Conservation (phyloP, 2,888 invertebrate species). For the Hydropsyche betteni region DNA sequence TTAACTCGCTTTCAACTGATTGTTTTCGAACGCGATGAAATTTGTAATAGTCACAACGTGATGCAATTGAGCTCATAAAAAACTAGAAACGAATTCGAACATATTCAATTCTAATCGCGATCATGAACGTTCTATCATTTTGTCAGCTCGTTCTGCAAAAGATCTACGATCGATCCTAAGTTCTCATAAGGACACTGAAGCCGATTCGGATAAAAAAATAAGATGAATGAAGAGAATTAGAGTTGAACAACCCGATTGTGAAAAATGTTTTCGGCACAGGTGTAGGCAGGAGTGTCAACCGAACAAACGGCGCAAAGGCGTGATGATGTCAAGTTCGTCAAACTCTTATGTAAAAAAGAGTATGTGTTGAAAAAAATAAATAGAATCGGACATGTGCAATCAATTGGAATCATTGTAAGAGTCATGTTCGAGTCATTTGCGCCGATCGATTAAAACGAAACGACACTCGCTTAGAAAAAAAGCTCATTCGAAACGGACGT, state of each 20-base stretch:
- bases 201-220: too few species aligned
- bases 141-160: too few species aligned
- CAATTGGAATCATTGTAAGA: conserved; percentile 34
- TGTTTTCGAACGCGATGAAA: conserved; percentile 2
- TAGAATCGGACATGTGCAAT: conserved; percentile 28
- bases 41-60: too few species aligned
- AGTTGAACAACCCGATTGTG: too few species aligned
- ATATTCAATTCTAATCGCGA: not conserved
- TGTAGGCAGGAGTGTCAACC: conserved; percentile 7
- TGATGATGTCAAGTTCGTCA: conserved; percentile 11
- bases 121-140: too few species aligned
- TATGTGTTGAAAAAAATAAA: conserved; percentile 11
- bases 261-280: not conserved
- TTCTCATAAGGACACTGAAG: too few species aligned
- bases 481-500: conserved; percentile 6
- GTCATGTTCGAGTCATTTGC: conserved; percentile 34
- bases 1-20: not conserved
- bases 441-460: conserved; percentile 18
- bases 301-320: conserved; percentile 21
- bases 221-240: too few species aligned
- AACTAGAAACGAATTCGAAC: not conserved
- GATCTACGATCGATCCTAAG: too few species aligned
- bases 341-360: not conserved
- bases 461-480: conserved; percentile 12
- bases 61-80: too few species aligned